phyloP scores from a whole-genome alignment of 2,888 invertebrate species.

The Sycophila texana region DNA sequence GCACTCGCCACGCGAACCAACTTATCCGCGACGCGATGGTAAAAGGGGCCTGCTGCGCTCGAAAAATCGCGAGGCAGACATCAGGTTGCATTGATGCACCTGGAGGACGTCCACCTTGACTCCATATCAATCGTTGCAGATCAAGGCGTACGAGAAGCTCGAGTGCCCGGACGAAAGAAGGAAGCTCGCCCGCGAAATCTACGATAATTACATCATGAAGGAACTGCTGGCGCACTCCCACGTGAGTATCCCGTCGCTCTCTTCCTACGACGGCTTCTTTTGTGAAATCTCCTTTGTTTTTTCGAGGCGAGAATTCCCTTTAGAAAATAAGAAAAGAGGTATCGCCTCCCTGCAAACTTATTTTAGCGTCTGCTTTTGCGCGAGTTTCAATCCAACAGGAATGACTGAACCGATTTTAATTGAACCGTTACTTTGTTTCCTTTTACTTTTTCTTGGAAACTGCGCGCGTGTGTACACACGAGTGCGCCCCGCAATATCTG shows the following conservation, averaged over 20 bases:
- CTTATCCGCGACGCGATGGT: no score
- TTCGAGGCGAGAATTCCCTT: not conserved
- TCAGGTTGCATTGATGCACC: not conserved
- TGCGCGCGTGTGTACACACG: no score
- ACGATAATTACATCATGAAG: constrained; percentile 99
- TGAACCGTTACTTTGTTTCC: no score
- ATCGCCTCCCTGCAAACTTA: not conserved
- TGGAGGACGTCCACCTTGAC: no score
- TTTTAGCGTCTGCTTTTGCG: not conserved
- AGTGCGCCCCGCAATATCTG: no score
- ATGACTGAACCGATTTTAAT: no score
- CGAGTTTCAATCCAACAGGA: no score
- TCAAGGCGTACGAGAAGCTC: constrained; percentile 98
- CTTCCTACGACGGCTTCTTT: not conserved
- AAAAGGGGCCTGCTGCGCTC: not conserved
- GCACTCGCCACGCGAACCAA: not conserved
- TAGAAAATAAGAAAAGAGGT: not conserved
- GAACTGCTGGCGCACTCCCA: constrained; percentile 98
- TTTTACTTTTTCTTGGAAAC: no score
- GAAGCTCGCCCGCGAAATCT: constrained; percentile 96
- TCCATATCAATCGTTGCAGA: constrained; percentile 79
- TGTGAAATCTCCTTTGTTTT: not conserved
- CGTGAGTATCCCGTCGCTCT: constrained; percentile 86
- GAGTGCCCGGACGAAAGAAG: constrained; percentile 97
- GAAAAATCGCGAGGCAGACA: not conserved